These are phyloP conservation scores for Rafetus swinhoei DNA, from an alignment of 2,113 vertebrate species.

Conservation along the genomic window DNA sequence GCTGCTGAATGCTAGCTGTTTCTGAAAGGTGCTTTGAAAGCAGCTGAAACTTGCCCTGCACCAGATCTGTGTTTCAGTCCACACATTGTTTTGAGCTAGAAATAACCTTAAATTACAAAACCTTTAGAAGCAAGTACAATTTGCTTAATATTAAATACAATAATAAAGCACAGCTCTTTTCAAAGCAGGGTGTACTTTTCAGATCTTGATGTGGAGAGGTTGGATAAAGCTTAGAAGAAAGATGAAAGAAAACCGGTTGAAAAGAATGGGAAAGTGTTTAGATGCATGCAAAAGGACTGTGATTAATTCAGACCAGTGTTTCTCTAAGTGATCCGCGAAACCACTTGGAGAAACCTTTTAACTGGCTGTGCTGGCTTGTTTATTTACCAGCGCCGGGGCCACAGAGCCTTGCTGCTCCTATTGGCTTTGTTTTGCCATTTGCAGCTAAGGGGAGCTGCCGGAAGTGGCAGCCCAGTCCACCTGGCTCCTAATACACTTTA, in stretches of 20 bases:
- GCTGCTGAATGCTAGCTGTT: no score
- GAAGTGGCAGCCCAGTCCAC: no score
- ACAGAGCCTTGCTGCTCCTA: no score
- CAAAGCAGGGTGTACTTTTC: no score
- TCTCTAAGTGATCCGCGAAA: no score
- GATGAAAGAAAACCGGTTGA: background rate
- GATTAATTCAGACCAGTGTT: background rate
- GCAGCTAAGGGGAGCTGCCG: no score
- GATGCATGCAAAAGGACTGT: background rate
- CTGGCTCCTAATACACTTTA: no score
- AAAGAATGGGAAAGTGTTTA: background rate
- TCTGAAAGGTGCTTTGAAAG: background rate
- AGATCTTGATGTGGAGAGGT: background rate
- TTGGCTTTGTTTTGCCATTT: no score
- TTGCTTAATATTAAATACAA: background rate
- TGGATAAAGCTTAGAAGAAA: background rate
- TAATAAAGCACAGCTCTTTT: background rate
- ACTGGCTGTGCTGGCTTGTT: no score
- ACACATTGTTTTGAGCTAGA: background rate
- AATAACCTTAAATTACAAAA: background rate
- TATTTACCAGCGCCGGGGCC: no score
- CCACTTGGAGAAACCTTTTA: no score
- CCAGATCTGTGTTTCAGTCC: background rate
- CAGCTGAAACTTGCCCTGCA: background rate
- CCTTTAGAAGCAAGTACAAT: background rate